Base-by-base conservation (phyloP, 2,113 vertebrate species). In the Mystacornis crossleyi region DNA sequence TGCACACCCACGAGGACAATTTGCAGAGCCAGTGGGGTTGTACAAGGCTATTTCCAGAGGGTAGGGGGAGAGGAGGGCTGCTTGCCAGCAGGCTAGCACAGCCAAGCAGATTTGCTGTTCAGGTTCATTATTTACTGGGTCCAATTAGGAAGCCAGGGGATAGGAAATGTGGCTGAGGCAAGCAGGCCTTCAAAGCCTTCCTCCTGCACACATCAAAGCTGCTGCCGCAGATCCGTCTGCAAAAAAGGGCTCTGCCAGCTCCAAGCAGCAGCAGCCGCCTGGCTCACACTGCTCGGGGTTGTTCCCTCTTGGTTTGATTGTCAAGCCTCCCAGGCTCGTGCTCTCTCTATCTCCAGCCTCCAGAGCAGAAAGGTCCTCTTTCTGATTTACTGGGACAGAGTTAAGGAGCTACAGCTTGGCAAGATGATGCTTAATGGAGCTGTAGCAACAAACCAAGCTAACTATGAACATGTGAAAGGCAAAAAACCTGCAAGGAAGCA, bases 371-470 rank as follows among this genome's bases (percentile, higher is more conserved):
- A 81, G 45, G 51, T 85, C 36, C 89, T 95, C 58, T 86, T 93
- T 89, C 79, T 93, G 78, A 90, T 80, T 90, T 94, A 77, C 50
- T 69, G 75, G 88, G 80, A 96, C 71, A 91, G 89, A 93, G 78
- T 86, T 85, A 94, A 95, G 88, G 83, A 95, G 74, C 71, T 95
- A 67, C 54, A 87, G 82, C 84, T 95, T 96, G 74, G 92, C 88
- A 93, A 95, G 86, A 70, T 6, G 33, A 38, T 72, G 74, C 86
- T 91, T 93, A 94, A 80, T 65, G 89, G 61, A 50, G 29, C 77
- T 93, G 80, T 70, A 79, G 72, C 87, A 95, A 75, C 45, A 91
- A 92, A 89, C 72, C n/a, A 62, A 81, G 60, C 54, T 64, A 65
- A 58, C 62, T 47, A 61, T 10, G 78, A 95, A 65, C 65, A 15